Conservation (phyloP, 2,888 invertebrate species). For the Hipparchia sbordonii region DNA sequence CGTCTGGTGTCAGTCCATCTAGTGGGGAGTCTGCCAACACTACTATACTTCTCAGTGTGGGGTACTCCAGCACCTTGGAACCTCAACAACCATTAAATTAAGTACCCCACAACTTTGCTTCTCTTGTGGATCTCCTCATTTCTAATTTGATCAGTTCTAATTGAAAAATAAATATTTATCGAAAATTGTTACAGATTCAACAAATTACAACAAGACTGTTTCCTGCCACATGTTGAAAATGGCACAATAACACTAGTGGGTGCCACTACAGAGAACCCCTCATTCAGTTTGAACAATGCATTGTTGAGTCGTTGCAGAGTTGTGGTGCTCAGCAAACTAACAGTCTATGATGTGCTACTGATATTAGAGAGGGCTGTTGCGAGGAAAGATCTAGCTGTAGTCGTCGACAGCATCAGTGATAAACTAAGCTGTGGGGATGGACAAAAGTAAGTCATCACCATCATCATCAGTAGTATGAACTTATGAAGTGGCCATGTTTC, state of each 20-base stretch:
- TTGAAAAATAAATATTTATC: background rate
- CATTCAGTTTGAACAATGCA: conserved; percentile 91
- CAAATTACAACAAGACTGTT: conserved; percentile 92
- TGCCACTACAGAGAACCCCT: conserved; percentile 95
- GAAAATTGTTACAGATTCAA: conserved; percentile 84
- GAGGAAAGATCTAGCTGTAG: conserved; percentile 52
- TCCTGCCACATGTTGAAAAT: conserved; percentile 90
- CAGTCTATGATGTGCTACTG: conserved; percentile 79
- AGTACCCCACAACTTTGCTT: no score
- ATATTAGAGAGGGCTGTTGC: conserved; percentile 85
- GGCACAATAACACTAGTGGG: conserved; percentile 90
- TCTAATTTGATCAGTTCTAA: no score
- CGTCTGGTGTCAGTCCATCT: no score
- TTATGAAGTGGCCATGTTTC: background rate
- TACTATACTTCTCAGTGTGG: no score
- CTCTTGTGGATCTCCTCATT: no score
- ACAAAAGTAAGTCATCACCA: conserved; percentile 49
- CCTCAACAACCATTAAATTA: no score
- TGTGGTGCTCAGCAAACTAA: conserved; percentile 88
- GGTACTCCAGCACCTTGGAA: no score
- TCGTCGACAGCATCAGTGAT: conserved; percentile 54
- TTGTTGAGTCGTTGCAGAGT: conserved; percentile 90
- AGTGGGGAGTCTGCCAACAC: no score
- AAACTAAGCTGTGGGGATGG: conserved; percentile 38
- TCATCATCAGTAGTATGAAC: background rate